Evolutionary conservation across 1,140 invertebrate genomes (phyloP).

Genomic region (Agraylea sexmaculata): DNA sequence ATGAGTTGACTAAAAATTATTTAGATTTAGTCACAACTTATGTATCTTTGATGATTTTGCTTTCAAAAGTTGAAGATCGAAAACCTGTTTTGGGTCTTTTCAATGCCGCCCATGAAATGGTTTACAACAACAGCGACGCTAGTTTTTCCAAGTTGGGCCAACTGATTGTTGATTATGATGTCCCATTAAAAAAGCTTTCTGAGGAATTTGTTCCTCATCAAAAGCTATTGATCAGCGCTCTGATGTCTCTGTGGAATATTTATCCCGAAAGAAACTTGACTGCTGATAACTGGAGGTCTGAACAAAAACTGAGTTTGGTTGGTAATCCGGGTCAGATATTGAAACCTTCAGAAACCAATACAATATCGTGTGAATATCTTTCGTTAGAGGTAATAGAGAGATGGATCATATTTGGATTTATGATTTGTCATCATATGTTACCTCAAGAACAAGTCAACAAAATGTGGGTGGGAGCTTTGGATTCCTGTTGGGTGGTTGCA

Average conservation of each 20-base stretch:
- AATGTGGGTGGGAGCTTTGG: constrained; percentile 83
- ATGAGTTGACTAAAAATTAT: constrained; percentile 92
- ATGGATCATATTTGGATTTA: constrained; percentile 93
- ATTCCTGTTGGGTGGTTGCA: constrained; percentile 87
- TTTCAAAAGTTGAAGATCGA: constrained; percentile 93
- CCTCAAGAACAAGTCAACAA: constrained; percentile 70
- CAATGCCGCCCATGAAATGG: constrained; percentile 95
- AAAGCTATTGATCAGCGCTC: constrained; percentile 71
- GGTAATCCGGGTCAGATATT: constrained; percentile 83
- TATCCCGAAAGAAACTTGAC: constrained; percentile 84
- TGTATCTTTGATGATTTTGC: constrained; percentile 88
- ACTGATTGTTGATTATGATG: constrained; percentile 97
- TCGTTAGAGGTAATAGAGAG: constrained; percentile 90
- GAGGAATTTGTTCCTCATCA: constrained; percentile 96
- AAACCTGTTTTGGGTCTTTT: constrained; percentile 95
- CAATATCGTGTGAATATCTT: constrained; percentile 94
- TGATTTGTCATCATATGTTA: constrained; percentile 78
- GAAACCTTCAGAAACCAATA: constrained; percentile 89
- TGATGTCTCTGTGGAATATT: constrained; percentile 77
- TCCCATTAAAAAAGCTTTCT: constrained; percentile 86
- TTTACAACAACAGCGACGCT: constrained; percentile 79
- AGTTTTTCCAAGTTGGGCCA: constrained; percentile 91
- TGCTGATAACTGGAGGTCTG: constrained; percentile 87
- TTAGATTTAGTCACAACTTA: constrained; percentile 91
- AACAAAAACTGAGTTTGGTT: constrained; percentile 88